phyloP scores from a whole-genome alignment of 2,888 invertebrate species.

The Apotomis betuletana region DNA sequence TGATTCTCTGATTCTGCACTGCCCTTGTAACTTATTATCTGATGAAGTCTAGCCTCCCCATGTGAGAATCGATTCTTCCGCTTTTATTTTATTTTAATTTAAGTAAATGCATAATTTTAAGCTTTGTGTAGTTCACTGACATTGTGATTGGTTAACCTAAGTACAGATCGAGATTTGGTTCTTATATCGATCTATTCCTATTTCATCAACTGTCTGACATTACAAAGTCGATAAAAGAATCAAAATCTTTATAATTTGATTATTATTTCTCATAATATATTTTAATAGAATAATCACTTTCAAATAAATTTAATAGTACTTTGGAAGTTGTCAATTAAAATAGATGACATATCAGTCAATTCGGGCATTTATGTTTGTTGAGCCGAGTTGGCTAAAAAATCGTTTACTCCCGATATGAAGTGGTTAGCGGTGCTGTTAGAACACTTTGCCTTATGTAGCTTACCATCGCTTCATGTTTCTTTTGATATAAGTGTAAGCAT shows the following conservation, averaged over 20 bases:
- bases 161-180: slow-evolving; percentile 22
- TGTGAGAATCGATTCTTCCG: slow-evolving; percentile 33
- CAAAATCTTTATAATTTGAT: slow-evolving; percentile 39
- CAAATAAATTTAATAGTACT: slow-evolving; percentile 37
- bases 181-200: slow-evolving; percentile 17
- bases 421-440: slow-evolving; percentile 57
- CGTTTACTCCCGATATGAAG: slow-evolving; percentile 60
- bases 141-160: slow-evolving; percentile 12
- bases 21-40: slow-evolving; percentile 30
- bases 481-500: slow-evolving; percentile 26
- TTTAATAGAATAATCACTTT: slow-evolving; percentile 41
- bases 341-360: slow-evolving; percentile 38
- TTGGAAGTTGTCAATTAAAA: slow-evolving; percentile 42
- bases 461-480: slow-evolving; percentile 38
- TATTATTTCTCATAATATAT: slow-evolving; percentile 43
- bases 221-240: slow-evolving; percentile 31
- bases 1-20: slow-evolving; percentile 25
- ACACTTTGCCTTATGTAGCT: slow-evolving; percentile 46
- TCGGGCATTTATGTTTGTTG: slow-evolving; percentile 33
- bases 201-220: slow-evolving; percentile 14
- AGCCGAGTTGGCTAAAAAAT: slow-evolving; percentile 38
- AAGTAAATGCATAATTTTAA: slow-evolving; percentile 37
- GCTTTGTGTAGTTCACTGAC: slow-evolving; percentile 30
- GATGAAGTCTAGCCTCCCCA: slow-evolving; percentile 17
- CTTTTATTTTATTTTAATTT: slow-evolving; percentile 30